These are phyloP conservation scores for Aspidiotus destructor DNA, from an alignment of 2,888 invertebrate genomes.

Conservation along the genomic window DNA sequence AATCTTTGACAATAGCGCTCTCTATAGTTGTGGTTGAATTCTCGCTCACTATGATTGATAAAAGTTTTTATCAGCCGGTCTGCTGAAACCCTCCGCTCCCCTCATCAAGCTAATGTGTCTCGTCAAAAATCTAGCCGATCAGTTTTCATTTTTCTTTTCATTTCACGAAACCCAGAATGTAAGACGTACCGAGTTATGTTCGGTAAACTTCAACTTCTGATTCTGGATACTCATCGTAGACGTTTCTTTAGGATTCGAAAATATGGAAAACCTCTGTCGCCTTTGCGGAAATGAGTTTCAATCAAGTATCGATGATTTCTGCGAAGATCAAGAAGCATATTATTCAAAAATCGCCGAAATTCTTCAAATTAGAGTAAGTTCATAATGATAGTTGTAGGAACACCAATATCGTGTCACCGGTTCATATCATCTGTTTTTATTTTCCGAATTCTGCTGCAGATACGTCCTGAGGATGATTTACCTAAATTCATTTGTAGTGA, in stretches of 20 bases:
- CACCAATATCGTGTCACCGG: neutral
- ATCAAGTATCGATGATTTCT: slow-evolving; percentile 5
- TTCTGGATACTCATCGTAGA: no score
- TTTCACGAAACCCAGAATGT: no score
- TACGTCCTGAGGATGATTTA: slow-evolving; percentile 11
- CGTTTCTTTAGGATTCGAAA: neutral
- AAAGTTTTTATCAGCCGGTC: no score
- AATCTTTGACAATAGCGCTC: no score
- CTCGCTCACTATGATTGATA: no score
- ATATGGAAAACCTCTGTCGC: slow-evolving; percentile 17
- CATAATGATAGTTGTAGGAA: neutral
- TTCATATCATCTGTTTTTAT: neutral
- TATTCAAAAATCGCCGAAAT: neutral
- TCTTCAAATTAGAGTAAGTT: slow-evolving; percentile 18
- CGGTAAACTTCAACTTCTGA: no score
- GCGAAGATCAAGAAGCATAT: neutral
- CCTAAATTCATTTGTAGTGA: slow-evolving; percentile 7
- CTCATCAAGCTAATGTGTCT: no score
- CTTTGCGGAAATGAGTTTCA: slow-evolving; percentile 10
- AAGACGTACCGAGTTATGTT: no score
- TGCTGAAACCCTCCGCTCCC: no score
- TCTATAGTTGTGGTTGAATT: no score
- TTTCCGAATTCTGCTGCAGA: neutral
- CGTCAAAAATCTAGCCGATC: no score
- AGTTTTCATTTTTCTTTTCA: no score